Evolutionary conservation across 2,797 vertebrate species (phyloP).

Genomic region (Eulemur coronatus): DNA sequence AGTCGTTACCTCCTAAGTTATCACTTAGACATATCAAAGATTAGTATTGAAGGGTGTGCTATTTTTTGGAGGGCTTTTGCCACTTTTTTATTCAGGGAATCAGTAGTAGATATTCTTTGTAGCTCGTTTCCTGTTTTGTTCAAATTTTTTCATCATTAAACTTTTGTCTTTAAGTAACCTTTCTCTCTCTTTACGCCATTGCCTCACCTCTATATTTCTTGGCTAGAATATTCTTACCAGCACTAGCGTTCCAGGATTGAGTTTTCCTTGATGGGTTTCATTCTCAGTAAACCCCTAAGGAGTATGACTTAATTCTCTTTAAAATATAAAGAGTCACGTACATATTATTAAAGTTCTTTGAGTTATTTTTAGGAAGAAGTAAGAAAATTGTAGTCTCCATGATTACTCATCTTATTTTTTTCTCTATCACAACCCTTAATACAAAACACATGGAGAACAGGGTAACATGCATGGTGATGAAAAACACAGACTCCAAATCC

Average conservation of each 20-base stretch:
- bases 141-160: constrained; percentile 31
- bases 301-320: constrained; percentile 25
- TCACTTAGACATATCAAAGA: background rate
- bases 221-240: constrained; percentile 14
- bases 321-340: background rate
- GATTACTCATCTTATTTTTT: background rate
- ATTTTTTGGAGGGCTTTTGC: background rate
- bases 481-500: constrained; percentile 18
- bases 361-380: constrained; percentile 55
- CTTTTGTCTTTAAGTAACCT: background rate
- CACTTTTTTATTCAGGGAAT: background rate
- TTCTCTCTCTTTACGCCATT: background rate
- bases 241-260: background rate
- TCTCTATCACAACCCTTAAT: background rate
- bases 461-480: background rate
- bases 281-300: background rate
- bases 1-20: background rate
- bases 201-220: background rate
- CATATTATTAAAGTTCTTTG: constrained; percentile 11
- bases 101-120: constrained; percentile 16
- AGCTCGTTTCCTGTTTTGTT: constrained; percentile 15
- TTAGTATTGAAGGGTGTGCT: background rate
- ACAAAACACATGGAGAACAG: background rate
- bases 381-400: background rate
- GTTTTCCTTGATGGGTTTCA: background rate